phyloP scores from a whole-genome alignment of 2,888 invertebrate genomes.

The Calameuta idolon region DNA sequence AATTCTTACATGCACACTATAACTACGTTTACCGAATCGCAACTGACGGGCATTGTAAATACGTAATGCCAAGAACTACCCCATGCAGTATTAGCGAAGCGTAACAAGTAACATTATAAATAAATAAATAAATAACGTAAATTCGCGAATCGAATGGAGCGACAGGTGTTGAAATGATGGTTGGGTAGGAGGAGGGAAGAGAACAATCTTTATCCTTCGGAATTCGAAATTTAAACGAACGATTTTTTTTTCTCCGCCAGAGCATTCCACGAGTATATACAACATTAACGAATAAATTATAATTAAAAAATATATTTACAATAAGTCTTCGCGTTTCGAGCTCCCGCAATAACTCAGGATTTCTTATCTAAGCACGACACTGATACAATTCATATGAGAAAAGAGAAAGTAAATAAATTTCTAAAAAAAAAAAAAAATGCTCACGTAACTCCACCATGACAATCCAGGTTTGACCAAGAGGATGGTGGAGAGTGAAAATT shows the following conservation, averaged over 20 bases:
- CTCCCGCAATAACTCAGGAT: background rate
- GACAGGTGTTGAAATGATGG: background rate
- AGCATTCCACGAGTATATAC: background rate
- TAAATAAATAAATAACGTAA: background rate
- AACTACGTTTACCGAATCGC: background rate
- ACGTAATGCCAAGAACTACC: background rate
- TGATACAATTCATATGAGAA: background rate
- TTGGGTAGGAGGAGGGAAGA: background rate
- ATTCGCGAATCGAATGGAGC: background rate
- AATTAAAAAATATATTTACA: background rate
- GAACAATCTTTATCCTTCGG: background rate
- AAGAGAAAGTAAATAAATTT: background rate
- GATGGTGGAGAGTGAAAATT: background rate
- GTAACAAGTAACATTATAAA: background rate
- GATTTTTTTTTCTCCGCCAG: background rate
- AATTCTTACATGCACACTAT: background rate
- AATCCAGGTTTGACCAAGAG: background rate
- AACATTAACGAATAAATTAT: background rate
- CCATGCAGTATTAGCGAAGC: background rate
- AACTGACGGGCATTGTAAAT: background rate
- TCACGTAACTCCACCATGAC: background rate
- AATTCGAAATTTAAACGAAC: background rate
- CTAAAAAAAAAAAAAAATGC: background rate
- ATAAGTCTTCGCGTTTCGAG: background rate
- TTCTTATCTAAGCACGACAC: background rate